Conservation (phyloP, 2,113 vertebrate species). For the Taurulus bubalis region DNA sequence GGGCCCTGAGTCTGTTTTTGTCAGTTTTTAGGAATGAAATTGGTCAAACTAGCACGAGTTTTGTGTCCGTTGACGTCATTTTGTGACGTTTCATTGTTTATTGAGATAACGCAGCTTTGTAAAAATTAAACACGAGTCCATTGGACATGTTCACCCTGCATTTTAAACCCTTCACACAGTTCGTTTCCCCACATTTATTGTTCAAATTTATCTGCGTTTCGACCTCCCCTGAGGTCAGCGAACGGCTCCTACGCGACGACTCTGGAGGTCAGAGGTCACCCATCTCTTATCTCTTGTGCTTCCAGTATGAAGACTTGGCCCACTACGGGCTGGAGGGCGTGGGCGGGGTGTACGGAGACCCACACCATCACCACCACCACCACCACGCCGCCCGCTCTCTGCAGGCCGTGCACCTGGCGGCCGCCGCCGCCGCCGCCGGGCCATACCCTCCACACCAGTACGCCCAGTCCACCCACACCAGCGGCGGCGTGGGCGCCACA, state of each 20-base stretch:
- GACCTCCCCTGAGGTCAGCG: not conserved
- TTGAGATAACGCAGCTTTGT: not conserved
- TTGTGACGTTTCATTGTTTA: not conserved
- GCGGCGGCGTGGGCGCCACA: conserved; percentile 87
- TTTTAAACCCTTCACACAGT: not conserved
- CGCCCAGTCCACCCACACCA: conserved; percentile 87
- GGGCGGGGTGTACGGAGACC: conserved; percentile 91
- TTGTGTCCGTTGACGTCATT: no score
- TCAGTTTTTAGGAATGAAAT: not conserved
- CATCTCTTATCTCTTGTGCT: conserved; percentile 29
- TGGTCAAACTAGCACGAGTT: not conserved
- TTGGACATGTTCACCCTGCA: not conserved
- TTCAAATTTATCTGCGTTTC: not conserved
- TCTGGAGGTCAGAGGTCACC: conserved; percentile 44
- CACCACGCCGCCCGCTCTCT: conserved; percentile 84
- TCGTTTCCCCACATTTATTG: no score
- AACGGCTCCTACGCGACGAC: not conserved
- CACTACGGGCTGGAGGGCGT: conserved; percentile 94
- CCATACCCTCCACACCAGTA: conserved; percentile 90
- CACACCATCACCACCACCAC: conserved; percentile 73
- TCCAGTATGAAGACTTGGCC: conserved; percentile 94
- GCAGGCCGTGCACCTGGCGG: conserved; percentile 91
- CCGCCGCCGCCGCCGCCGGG: conserved; percentile 81
- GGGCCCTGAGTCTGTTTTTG: not conserved
- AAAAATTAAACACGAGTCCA: not conserved